Evolutionary conservation across 64 coral and sea anemone species (phyloP).

Genomic region (Montipora cactus): DNA sequence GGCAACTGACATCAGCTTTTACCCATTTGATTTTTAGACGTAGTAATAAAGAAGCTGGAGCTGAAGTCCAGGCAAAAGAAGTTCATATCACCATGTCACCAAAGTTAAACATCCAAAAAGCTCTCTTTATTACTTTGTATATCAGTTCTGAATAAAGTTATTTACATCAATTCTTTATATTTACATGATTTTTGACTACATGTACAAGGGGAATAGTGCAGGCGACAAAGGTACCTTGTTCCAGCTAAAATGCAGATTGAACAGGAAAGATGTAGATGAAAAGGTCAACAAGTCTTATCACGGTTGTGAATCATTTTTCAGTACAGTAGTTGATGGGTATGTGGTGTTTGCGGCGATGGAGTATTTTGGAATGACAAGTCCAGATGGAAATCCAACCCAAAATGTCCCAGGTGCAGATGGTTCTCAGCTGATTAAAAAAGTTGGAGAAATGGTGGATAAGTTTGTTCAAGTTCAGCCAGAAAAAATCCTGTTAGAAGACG

Average conservation of each 20-base stretch:
- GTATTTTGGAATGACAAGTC: background rate
- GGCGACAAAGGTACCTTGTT: slow-evolving; percentile 34
- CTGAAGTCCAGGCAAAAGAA: too few species aligned
- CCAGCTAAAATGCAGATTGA: slow-evolving; percentile 30
- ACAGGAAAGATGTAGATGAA: slow-evolving; percentile 16
- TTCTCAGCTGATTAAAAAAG: background rate
- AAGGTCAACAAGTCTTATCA: slow-evolving; percentile 41
- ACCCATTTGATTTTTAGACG: too few species aligned
- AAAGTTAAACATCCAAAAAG: too few species aligned
- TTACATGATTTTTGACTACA: slow-evolving; percentile 45
- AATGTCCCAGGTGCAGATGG: background rate
- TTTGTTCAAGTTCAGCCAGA: background rate
- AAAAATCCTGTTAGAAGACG: background rate
- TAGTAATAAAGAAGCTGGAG: too few species aligned
- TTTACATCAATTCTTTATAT: too few species aligned
- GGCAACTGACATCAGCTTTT: background rate
- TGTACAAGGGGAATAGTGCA: slow-evolving; percentile 30
- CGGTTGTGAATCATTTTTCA: slow-evolving; percentile 49
- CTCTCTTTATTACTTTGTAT: too few species aligned
- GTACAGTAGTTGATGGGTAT: slow-evolving; percentile 42
- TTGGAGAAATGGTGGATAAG: background rate
- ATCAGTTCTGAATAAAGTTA: too few species aligned
- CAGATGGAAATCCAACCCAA: background rate
- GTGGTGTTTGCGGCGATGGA: slow-evolving; percentile 18
- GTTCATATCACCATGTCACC: too few species aligned